Conservation (phyloP, 2,888 invertebrate species). For the Acronicta leporina region DNA sequence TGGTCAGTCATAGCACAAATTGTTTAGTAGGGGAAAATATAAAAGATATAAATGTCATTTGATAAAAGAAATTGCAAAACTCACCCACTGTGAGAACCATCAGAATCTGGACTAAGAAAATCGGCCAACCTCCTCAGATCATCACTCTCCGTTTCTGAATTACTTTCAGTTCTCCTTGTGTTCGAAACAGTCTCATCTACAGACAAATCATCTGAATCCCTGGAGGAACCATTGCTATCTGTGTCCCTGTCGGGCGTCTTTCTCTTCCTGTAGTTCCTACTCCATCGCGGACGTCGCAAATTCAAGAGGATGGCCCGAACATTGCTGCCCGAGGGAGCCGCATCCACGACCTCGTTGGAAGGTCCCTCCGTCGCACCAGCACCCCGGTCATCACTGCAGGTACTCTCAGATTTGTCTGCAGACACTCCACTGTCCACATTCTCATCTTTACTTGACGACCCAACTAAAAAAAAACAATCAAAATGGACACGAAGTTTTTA, state of each 20-base stretch:
- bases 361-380: slow-evolving; percentile 67
- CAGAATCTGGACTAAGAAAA: slow-evolving; percentile 61
- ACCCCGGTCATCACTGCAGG: slow-evolving; percentile 78
- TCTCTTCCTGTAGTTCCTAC: slow-evolving; percentile 80
- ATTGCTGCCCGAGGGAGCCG: slow-evolving; percentile 78
- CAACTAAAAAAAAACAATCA: slow-evolving; percentile 65
- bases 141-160: slow-evolving; percentile 70
- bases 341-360: slow-evolving; percentile 76
- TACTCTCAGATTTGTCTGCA: slow-evolving; percentile 85
- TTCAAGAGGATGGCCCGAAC: slow-evolving; percentile 76
- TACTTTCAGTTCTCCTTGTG: slow-evolving; percentile 60
- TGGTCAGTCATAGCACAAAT: too few relatives aligned
- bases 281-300: slow-evolving; percentile 71
- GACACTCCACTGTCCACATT: slow-evolving; percentile 84
- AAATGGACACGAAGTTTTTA: slow-evolving; percentile 65
- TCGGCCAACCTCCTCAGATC: slow-evolving; percentile 64
- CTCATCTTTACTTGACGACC: slow-evolving; percentile 73
- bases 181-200: slow-evolving; percentile 64
- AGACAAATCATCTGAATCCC: slow-evolving; percentile 82
- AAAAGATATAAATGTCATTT: too few relatives aligned
- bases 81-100: slow-evolving; percentile 70
- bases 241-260: slow-evolving; percentile 80
- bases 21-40: too few relatives aligned
- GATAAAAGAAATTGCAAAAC: slow-evolving; percentile 34
- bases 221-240: slow-evolving; percentile 76